phyloP scores from a whole-genome alignment of 2,113 vertebrate species.

The Tachuris rubrigastra region DNA sequence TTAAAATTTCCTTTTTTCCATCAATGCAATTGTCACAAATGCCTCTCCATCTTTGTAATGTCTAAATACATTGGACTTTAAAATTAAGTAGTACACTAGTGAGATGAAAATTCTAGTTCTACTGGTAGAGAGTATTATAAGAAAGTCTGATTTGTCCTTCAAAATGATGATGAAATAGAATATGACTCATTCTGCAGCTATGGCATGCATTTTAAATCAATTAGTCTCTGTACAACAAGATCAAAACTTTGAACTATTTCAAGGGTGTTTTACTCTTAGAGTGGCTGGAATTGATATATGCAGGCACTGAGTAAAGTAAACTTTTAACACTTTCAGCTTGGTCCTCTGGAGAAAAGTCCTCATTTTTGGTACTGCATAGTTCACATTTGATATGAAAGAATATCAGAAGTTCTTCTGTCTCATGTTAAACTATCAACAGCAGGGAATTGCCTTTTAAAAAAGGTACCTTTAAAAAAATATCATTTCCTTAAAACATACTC shows the following conservation, averaged over 20 bases:
- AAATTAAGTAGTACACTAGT: neutral
- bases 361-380: neutral
- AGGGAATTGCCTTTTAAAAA: neutral
- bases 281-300: neutral
- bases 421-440: neutral
- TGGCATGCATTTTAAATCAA: neutral
- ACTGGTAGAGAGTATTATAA: neutral
- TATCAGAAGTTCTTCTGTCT: neutral
- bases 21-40: neutral
- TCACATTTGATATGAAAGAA: neutral
- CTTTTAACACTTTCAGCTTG: neutral
- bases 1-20: neutral
- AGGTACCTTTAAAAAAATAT: neutral
- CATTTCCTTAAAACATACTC: neutral
- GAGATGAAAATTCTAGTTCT: neutral
- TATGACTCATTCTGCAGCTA: neutral
- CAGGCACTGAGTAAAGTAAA: neutral
- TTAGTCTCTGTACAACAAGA: neutral
- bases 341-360: neutral
- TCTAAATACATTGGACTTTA: neutral
- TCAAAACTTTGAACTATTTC: neutral
- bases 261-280: neutral
- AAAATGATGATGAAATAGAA: neutral
- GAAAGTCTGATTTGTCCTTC: neutral
- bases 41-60: neutral